phyloP scores from a whole-genome alignment of 1,140 invertebrate genomes.

The Amyelois transitella region DNA sequence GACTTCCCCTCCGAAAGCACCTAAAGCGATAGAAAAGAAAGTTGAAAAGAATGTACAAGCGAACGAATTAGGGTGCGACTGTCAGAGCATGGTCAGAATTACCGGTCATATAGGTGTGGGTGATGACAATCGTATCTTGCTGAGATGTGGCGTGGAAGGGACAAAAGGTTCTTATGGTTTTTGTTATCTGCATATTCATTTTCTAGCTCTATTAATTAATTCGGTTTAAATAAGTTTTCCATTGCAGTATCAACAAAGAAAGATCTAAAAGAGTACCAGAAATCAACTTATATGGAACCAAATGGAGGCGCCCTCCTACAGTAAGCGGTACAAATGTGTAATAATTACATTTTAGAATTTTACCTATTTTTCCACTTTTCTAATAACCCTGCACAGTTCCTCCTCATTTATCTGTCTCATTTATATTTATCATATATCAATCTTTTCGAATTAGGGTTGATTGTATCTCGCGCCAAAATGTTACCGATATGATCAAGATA shows the following conservation, averaged over 20 bases:
- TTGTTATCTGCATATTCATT: too few relatives aligned
- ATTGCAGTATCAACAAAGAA: not conserved
- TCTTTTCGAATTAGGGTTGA: too few relatives aligned
- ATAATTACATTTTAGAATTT: not conserved
- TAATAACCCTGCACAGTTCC: too few relatives aligned
- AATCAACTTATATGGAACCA: not conserved
- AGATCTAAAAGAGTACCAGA: not conserved
- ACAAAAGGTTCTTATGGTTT: not conserved
- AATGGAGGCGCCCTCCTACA: not conserved
- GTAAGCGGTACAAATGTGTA: not conserved
- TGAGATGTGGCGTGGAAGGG: not conserved
- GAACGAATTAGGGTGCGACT: too few relatives aligned
- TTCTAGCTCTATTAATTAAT: not conserved
- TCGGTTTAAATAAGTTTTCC: not conserved
- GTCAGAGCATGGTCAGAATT: slow-evolving; percentile 23
- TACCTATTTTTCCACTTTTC: too few relatives aligned
- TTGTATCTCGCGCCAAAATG: too few relatives aligned
- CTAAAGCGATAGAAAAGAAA: not conserved
- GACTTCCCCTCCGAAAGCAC: not conserved
- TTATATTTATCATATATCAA: too few relatives aligned
- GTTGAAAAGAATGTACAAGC: not conserved
- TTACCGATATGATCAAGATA: too few relatives aligned
- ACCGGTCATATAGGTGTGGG: slow-evolving; percentile 42
- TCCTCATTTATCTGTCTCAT: too few relatives aligned
- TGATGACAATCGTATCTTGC: slow-evolving; percentile 5